A percentile compares a stretch with the other conserved stretches of the same genome.
Conservation (phyloP, 2,113 vertebrate species). For the Mormyrus lacerda region DNA sequence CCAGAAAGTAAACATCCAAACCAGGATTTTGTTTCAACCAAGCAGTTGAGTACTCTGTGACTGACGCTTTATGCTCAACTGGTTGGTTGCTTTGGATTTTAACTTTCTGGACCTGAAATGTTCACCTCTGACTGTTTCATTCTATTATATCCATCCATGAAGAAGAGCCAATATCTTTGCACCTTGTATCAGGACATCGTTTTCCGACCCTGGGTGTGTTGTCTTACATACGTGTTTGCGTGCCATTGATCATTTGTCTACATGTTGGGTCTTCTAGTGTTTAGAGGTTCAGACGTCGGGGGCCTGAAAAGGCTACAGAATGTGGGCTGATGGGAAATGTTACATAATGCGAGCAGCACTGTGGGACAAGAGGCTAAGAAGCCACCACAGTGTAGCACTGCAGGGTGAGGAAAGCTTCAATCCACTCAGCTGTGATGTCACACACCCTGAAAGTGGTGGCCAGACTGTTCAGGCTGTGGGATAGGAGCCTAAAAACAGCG, state of each 20-base stretch:
- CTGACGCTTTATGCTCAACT: too few relatives aligned
- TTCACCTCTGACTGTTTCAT: not conserved
- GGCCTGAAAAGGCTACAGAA: not conserved
- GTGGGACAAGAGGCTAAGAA: not conserved
- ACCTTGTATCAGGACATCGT: not conserved
- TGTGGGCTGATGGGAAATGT: not conserved
- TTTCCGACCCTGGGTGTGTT: conserved; percentile 1
- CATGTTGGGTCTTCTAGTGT: not conserved
- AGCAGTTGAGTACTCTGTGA: too few relatives aligned
- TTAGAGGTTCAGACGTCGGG: not conserved
- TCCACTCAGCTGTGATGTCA: not conserved
- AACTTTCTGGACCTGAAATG: too few relatives aligned
- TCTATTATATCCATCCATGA: conserved; percentile 14
- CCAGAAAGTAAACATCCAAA: too few relatives aligned
- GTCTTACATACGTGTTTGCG: not conserved
- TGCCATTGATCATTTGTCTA: not conserved
- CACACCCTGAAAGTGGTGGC: not conserved
- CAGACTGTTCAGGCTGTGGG: not conserved
- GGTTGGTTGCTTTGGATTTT: too few relatives aligned
- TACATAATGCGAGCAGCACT: not conserved
- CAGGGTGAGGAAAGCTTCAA: not conserved
- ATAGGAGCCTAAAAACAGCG: not conserved
- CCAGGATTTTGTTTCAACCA: too few relatives aligned
- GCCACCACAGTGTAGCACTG: not conserved
- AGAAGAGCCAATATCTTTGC: conserved; percentile 11